Base-by-base conservation (phyloP, 1,140 invertebrate genomes). In the Drosophila elegans region DNA sequence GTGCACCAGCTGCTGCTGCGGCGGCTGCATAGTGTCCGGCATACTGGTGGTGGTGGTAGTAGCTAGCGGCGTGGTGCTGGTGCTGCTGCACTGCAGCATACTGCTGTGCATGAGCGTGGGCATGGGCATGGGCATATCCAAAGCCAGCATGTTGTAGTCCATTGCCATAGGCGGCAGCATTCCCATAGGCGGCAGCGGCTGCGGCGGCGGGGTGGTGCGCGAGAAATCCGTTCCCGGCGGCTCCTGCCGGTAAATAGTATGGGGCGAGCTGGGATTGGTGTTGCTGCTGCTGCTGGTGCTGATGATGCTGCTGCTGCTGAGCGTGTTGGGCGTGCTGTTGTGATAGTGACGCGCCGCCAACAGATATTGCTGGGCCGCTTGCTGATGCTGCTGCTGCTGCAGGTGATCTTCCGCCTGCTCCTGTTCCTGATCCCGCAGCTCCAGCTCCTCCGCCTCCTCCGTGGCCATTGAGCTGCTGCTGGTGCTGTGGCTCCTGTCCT, bases 71-170 rank as follows among this genome's bases (percentile, higher is more conserved):
- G 68, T 81, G 85, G 72, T 88, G 83, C 72, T 88, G 83, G 61
- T 88, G 85, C 67, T 89, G 84, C 75, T 86, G 83, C 80, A 83
- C 80, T 78, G 74, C 82, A 81, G 82, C 84, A 85, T 85, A 85
- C 46, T 85, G 81, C 64, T 85, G 82, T 74, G 90, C 89, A 74
- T 72, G 68, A 41, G 68, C 68, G 44, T 72, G 68, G 38, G 68
- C 68, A 71, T 71, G 67, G 52, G 67, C 67, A 54, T 72, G 68
- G 68, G 89, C 86, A 88, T 92, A 92, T 78, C 88, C 88, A 92
- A 92, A 92, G 80, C 91, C 78, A 89, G 91, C 90, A 86, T 91
- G 91, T 81, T 92, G 91, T 84, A 91, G 16, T 88, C 83, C 83
- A 88, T 88, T 88, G 25, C 84, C 84, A 88, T 88, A 86, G 60